Evolutionary conservation across 2,113 vertebrate species (phyloP).

Genomic region (Melanocharis versteri): DNA sequence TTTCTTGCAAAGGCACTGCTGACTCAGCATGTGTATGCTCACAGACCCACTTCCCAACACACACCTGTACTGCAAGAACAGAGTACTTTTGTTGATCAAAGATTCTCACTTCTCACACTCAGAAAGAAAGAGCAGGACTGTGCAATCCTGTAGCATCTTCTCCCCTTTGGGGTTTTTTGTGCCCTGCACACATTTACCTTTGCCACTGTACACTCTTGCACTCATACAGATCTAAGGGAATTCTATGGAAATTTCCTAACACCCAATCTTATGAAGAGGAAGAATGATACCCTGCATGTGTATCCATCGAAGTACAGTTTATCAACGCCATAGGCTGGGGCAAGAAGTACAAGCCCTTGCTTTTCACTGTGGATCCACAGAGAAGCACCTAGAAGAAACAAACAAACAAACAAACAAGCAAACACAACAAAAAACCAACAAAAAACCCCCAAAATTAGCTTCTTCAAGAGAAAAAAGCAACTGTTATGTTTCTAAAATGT

Average conservation of each 20-base stretch:
- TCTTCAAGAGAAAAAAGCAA: neutral
- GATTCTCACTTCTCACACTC: neutral
- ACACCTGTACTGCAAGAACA: neutral
- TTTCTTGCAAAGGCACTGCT: neutral
- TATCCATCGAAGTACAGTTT: conserved; percentile 39
- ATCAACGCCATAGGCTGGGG: neutral
- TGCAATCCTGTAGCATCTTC: neutral
- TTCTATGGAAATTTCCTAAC: neutral
- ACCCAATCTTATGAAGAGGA: neutral
- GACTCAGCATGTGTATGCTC: accelerated
- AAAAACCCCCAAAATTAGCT: neutral
- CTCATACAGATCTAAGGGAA: neutral
- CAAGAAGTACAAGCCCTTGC: neutral
- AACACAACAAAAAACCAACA: neutral
- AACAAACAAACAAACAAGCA: neutral
- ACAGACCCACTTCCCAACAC: neutral
- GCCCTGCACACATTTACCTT: neutral
- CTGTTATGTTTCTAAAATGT: neutral
- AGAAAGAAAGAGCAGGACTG: neutral
- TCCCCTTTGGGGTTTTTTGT: neutral
- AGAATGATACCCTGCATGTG: conserved; percentile 20
- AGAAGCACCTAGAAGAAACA: neutral
- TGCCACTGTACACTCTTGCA: neutral
- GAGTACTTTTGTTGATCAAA: neutral
- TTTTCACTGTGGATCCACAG: conserved; percentile 7